Percentiles rank a stretch among this genome's conserved stretches.
Conservation (phyloP, 2,113 vertebrate species). For the Anguilla rostrata region DNA sequence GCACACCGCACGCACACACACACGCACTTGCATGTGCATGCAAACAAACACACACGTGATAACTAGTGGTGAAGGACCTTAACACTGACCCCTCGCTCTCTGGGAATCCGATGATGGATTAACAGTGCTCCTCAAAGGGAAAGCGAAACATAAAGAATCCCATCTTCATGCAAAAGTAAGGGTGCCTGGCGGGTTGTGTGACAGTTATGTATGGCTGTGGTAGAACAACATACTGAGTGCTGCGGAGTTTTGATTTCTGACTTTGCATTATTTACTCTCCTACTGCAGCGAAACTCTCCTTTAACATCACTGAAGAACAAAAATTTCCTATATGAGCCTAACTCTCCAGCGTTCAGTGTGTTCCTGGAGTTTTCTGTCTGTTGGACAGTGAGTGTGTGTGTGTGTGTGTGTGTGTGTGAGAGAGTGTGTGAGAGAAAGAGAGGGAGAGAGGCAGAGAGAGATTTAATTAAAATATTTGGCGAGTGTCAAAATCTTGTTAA, state of each 20-base stretch:
- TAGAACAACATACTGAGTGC: neutral
- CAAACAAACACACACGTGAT: neutral
- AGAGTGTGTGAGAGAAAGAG: neutral
- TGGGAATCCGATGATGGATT: neutral
- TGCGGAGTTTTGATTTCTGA: neutral
- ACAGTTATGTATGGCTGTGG: neutral
- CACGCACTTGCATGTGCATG: neutral
- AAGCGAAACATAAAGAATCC: too few relatives aligned
- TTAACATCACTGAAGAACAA: neutral
- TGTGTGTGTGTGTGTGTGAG: neutral
- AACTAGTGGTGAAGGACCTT: neutral
- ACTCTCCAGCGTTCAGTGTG: neutral
- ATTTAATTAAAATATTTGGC: conserved; percentile 9
- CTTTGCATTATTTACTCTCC: neutral
- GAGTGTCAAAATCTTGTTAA: conserved; percentile 3
- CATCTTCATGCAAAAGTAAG: too few relatives aligned
- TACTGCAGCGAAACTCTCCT: neutral
- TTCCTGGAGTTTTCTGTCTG: too few relatives aligned
- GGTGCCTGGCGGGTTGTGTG: neutral
- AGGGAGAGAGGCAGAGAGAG: neutral
- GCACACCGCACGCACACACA: neutral
- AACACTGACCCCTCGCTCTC: neutral
- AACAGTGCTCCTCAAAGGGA: too few relatives aligned
- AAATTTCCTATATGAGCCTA: too few relatives aligned
- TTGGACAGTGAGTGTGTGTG: too few relatives aligned